Evolutionary conservation across 2,113 vertebrate species (phyloP), one percentile per base, ranked within the genome.

Genomic region (Orycteropus afer): DNA sequence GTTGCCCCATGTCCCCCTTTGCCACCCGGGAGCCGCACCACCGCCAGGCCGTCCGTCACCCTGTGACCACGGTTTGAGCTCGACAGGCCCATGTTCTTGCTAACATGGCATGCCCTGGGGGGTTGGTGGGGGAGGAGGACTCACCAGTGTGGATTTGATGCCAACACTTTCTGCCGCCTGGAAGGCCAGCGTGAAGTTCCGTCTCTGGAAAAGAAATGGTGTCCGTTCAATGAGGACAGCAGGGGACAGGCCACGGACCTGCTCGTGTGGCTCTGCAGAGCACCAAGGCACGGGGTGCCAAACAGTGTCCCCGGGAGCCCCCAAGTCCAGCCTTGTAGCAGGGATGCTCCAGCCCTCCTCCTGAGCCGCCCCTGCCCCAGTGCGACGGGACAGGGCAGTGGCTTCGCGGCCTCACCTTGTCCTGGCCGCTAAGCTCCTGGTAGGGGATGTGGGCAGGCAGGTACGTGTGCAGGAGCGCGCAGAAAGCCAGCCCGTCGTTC

Each of bases 111-210:
- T n/a, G n/a, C n/a, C 57, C 15, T 71, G 47, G 17, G 27, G 32
- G 34, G 17, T 14, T 59, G 49, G 47, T 40, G 71, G 49, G 11
- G 37, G 7, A 69, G 15, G 0, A 15, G 61, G n/a, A 63, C 99
- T 99, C 97, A 99, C 99, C 99, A 99, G 98, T 92, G 99, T 99
- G 97, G 99, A 99, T 97, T 99, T 99, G 98, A 99, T 99, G 96
- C 99, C 99, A 67, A 99, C 99, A 27, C 99, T 99, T 97, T 99
- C 99, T 49, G 99, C 99, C 27, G 99, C 99, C 97, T 99, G 99
- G 98, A 99, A 99, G 69, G 99, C 99, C 97, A 99, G 97, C 2
- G 99, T 99, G 97, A 99, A 99, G 98, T 99, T 99, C 97, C 99
- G 99, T 98, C 99, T 99, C 99, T 99, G 98, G 37, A 96, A 97